Evolutionary conservation across 2,113 vertebrate species (phyloP), one percentile per base, ranked within the genome.

Genomic region (Coracopsis vasa): DNA sequence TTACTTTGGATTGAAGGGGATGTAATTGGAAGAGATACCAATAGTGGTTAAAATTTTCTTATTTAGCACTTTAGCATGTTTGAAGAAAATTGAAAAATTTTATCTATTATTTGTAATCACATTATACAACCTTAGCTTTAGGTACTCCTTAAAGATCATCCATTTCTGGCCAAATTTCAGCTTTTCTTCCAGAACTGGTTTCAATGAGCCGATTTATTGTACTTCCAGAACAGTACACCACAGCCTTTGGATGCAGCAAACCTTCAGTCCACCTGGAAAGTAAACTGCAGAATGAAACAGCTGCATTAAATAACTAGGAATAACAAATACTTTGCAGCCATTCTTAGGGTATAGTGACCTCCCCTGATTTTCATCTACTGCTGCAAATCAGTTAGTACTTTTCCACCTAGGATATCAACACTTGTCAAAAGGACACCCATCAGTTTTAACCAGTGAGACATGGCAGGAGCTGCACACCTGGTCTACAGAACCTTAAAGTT

Each of bases 321-420:
- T 8, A 33, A 51, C 9, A 61, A 47, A 20, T 7, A 25, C 3
- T 2, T 35, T 25, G 45, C 25, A 37, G 29, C 53, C 58, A 12
- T 73, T 80, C 33, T 42, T 17, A 9, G 31, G 29, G 64, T 20
- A 51, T 5, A 17, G 16, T 37, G 31, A 74, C 54, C 65, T 47
- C 11, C 13, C 10, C 0, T 27, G 51, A 6, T n/a, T 70, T 45
- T 31, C 13, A 66, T 18, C 37, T 37, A 13, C 41, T 23, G 7
- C 28, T 90, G 33, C 37, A 61, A 51, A 65, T 1, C 60, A 11
- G 17, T 16, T 54, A 29, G 41, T 67, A 27, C 6, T 48, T 85
- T 74, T 16, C 20, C 33, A 85, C 28, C 15, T 3, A 1, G 27
- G 12, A 1, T 16, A 66, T 1, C 73, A 74, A 27, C 0, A 3